Percentiles rank a stretch among this genome's conserved stretches.
These are phyloP conservation scores for Trichonephila inaurata DNA, from an alignment of 1,140 invertebrate genomes.

Conservation along the genomic window DNA sequence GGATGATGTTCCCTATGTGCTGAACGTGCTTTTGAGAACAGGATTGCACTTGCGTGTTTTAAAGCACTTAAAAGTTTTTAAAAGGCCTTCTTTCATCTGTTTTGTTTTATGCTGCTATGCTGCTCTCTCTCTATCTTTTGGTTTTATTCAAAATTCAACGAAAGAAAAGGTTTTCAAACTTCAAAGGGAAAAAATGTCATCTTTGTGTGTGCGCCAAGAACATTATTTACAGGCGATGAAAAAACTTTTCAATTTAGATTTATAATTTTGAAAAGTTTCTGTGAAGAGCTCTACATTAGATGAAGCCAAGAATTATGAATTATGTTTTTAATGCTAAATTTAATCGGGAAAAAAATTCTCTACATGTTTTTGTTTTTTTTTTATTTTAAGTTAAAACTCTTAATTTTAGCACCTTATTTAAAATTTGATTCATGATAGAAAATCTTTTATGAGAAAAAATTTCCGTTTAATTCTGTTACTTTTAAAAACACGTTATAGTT, in stretches of 20 bases:
- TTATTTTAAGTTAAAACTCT: too few species aligned
- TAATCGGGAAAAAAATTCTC: too few species aligned
- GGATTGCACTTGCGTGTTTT: not conserved
- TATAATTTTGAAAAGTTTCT: not conserved
- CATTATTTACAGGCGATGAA: not conserved
- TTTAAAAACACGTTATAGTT: too few species aligned
- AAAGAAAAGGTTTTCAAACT: not conserved
- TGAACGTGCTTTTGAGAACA: not conserved
- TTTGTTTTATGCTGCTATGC: not conserved
- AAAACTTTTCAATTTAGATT: not conserved
- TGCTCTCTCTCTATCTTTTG: too few species aligned
- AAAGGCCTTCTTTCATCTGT: slow-evolving; percentile 15
- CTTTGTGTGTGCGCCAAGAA: not conserved
- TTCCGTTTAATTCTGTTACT: too few species aligned
- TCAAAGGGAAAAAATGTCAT: not conserved
- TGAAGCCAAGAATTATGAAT: not conserved
- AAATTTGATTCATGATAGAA: too few species aligned
- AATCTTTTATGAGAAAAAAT: too few species aligned
- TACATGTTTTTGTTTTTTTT: too few species aligned
- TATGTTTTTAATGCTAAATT: not conserved
- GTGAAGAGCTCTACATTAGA: not conserved
- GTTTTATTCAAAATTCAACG: not conserved
- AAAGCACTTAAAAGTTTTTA: slow-evolving; percentile 25
- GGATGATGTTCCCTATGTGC: slow-evolving; percentile 9
- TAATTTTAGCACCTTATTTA: too few species aligned